Evolutionary conservation across 2,797 vertebrate species (phyloP).

Genomic region (Cryptoblepharus egeriae): DNA sequence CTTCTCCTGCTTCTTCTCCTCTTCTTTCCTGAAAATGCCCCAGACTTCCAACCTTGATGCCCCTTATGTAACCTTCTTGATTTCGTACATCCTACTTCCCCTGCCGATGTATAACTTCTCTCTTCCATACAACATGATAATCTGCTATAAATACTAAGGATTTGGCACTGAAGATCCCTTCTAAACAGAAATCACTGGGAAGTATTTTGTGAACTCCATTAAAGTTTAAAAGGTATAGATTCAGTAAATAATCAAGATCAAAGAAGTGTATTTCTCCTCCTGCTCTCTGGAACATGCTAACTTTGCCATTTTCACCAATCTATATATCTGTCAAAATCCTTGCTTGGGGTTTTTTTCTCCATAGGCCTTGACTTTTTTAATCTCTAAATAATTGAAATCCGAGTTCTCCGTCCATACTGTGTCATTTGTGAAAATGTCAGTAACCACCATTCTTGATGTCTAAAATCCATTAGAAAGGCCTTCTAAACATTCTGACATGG

Average conservation of each 20-base stretch:
- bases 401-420: conserved; percentile 22
- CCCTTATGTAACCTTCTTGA: too few species aligned
- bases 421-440: conserved; percentile 42
- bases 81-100: too few species aligned
- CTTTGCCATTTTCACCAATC: conserved; percentile 13
- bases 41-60: too few species aligned
- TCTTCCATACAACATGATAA: not conserved
- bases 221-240: conserved; percentile 22
- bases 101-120: not conserved
- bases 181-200: not conserved
- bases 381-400: conserved; percentile 40
- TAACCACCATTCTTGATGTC: conserved; percentile 25
- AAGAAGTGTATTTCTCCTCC: not conserved
- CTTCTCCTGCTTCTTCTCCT: too few species aligned
- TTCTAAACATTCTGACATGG: conserved; percentile 37
- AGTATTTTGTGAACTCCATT: not conserved
- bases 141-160: not conserved
- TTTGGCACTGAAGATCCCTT: not conserved
- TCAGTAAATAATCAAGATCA: not conserved
- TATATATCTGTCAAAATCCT: conserved; percentile 21
- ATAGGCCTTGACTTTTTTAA: conserved; percentile 19
- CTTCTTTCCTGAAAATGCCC: too few species aligned
- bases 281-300: not conserved
- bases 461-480: conserved; percentile 46
- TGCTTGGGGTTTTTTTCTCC: not conserved